Percentiles rank a stretch among this genome's conserved stretches.
Evolutionary conservation across 2,113 vertebrate genomes (phyloP).

Genomic region (Plotosus lineatus): DNA sequence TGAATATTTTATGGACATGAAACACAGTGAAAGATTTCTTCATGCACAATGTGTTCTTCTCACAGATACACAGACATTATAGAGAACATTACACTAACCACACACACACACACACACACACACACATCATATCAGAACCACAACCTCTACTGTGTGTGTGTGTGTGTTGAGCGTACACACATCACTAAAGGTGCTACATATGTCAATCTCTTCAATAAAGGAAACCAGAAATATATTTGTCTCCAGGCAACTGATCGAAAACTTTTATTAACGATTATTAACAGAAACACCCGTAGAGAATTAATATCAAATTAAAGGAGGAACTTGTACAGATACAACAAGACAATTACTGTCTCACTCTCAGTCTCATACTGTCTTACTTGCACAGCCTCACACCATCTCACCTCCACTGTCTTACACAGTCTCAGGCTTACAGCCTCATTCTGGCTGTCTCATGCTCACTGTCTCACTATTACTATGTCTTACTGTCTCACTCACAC

Average conservation of each 20-base stretch:
- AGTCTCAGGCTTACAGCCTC: neutral
- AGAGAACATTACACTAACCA: neutral
- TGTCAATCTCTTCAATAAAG: neutral
- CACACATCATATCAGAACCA: too few relatives aligned
- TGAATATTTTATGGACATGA: slow-evolving; percentile 40
- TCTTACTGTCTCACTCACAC: neutral
- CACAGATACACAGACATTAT: neutral
- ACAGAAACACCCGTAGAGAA: neutral
- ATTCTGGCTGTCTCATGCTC: neutral
- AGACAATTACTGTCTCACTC: neutral
- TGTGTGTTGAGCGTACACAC: neutral
- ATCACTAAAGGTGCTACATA: neutral
- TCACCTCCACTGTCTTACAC: too few relatives aligned
- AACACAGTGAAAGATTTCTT: slow-evolving; percentile 9
- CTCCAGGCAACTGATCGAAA: neutral
- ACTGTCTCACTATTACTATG: neutral
- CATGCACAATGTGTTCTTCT: slow-evolving; percentile 35
- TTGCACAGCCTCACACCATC: neutral
- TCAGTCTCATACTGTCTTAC: neutral
- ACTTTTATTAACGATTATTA: slow-evolving; percentile 3
- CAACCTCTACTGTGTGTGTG: too few relatives aligned
- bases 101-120: neutral
- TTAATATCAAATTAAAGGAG: neutral
- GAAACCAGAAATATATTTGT: neutral
- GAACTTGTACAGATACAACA: neutral